phyloP scores from a whole-genome alignment of 2,113 vertebrate genomes.

The Solea solea region DNA sequence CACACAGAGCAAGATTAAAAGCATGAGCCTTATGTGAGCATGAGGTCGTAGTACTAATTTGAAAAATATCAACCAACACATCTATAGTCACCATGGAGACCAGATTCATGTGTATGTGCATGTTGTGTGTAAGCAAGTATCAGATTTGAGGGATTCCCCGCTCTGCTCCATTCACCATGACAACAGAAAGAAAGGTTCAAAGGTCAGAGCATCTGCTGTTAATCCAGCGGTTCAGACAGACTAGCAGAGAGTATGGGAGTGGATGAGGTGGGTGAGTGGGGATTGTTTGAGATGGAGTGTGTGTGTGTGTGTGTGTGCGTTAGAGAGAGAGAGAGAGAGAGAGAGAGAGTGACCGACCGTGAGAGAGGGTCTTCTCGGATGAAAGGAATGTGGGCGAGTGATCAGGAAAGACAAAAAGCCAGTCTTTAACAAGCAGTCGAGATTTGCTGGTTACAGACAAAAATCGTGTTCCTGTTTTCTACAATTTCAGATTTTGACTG shows the following conservation, averaged over 20 bases:
- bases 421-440: conserved; percentile 26
- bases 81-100: conserved; percentile 59
- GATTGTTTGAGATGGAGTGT: conserved; percentile 6
- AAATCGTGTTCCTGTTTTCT: conserved; percentile 34
- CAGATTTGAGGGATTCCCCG: conserved; percentile 60
- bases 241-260: conserved; percentile 25
- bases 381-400: conserved; percentile 41
- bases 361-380: conserved; percentile 35
- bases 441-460: conserved; percentile 13
- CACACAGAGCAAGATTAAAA: conserved; percentile 41
- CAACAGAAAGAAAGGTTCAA: conserved; percentile 63
- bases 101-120: conserved; percentile 6
- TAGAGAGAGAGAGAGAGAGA: conserved; percentile 34
- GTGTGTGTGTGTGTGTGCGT: not conserved
- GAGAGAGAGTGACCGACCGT: conserved; percentile 13
- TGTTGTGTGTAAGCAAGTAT: conserved; percentile 6
- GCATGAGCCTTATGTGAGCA: conserved; percentile 78
- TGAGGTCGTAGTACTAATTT: conserved; percentile 52
- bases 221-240: conserved; percentile 67
- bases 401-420: conserved; percentile 22
- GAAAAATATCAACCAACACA: conserved; percentile 46
- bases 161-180: conserved; percentile 54
- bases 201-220: conserved; percentile 57
- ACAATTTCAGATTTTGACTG: not conserved
- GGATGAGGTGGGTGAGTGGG: conserved; percentile 44